Conservation (phyloP, 1,140 invertebrate species). For the Camponotus floridanus region DNA sequence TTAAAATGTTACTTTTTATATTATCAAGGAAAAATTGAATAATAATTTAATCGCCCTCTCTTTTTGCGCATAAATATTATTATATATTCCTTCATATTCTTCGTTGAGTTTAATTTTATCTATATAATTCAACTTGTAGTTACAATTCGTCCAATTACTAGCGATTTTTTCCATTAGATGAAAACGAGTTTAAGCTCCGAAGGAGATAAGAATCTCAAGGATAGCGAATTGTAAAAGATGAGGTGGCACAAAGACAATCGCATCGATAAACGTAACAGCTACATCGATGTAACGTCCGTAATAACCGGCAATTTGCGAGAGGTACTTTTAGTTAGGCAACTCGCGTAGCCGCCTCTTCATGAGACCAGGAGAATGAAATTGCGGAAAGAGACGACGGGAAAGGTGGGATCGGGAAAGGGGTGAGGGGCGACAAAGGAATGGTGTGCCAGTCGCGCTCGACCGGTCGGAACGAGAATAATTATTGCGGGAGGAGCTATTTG, state of each 20-base stretch:
- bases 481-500: slow-evolving; percentile 73
- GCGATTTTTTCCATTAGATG: neutral
- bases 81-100: neutral
- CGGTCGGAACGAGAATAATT: slow-evolving; percentile 79
- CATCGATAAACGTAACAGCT: slow-evolving; percentile 73
- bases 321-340: slow-evolving; percentile 82
- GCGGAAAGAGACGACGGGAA: slow-evolving; percentile 49
- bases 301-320: slow-evolving; percentile 85
- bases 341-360: slow-evolving; percentile 71
- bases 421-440: slow-evolving; percentile 56
- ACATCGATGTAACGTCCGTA: slow-evolving; percentile 81
- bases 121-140: neutral
- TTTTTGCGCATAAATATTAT: neutral
- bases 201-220: neutral
- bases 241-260: slow-evolving; percentile 14
- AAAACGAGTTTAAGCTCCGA: neutral
- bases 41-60: neutral
- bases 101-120: neutral
- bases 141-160: neutral
- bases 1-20: slow-evolving; percentile 2
- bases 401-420: slow-evolving; percentile 19
- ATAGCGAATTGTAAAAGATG: neutral
- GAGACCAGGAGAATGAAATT: slow-evolving; percentile 54
- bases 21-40: neutral
- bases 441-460: slow-evolving; percentile 48